These are phyloP conservation scores for Nothoprocta perdicaria DNA, from an alignment of 2,113 vertebrate genomes.

Conservation along the genomic window DNA sequence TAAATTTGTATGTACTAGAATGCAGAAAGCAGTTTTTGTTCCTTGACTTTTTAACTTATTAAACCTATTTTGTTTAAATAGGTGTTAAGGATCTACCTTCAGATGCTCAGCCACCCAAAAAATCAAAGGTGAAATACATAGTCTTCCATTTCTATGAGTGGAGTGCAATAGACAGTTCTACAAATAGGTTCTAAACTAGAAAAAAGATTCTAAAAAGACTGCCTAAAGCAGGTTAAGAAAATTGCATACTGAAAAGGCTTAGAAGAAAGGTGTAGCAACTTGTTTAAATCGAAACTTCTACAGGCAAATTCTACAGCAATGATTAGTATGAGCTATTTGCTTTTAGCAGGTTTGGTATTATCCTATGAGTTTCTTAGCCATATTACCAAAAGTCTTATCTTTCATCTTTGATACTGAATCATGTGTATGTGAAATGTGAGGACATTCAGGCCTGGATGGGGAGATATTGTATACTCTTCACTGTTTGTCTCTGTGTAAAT, in stretches of 20 bases:
- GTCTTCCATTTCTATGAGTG: neutral
- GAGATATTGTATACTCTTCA: neutral
- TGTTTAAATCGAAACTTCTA: neutral
- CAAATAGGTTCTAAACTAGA: neutral
- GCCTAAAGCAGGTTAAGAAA: neutral
- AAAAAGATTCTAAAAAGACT: neutral
- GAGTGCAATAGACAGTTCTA: neutral
- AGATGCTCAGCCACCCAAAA: no score
- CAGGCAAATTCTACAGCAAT: neutral
- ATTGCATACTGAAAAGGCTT: neutral
- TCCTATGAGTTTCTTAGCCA: neutral
- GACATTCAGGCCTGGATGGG: neutral
- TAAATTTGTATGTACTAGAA: neutral
- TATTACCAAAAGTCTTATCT: neutral
- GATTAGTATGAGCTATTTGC: neutral
- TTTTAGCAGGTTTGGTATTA: neutral
- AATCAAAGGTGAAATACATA: no score
- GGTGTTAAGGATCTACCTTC: neutral
- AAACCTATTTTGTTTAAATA: neutral
- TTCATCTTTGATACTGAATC: neutral
- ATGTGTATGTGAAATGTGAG: neutral
- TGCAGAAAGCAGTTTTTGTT: neutral
- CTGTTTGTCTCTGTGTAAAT: neutral
- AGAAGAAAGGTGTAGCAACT: neutral
- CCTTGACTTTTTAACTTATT: neutral